phyloP scores from a whole-genome alignment of 2,888 invertebrate species.

The Mimachlamys varia region DNA sequence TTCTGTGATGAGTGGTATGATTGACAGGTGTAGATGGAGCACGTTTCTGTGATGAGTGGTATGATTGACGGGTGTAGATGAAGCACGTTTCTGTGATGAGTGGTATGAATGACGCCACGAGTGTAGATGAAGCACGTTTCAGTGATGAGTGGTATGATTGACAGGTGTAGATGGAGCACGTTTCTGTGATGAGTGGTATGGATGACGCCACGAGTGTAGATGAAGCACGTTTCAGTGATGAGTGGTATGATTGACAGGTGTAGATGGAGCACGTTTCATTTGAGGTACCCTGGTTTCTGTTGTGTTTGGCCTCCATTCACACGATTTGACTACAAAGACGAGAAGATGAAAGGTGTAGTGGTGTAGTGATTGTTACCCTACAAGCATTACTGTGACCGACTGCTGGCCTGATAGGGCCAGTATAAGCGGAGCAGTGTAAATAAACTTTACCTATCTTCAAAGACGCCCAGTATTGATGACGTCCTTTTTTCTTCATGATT shows the following conservation, averaged over 20 bases:
- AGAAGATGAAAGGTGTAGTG: neutral
- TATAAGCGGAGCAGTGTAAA: neutral
- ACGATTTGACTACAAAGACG: conserved; percentile 10
- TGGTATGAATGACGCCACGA: no score
- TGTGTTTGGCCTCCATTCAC: conserved; percentile 36
- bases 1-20: no score
- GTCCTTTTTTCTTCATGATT: conserved; percentile 25
- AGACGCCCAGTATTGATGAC: neutral
- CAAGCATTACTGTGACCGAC: neutral
- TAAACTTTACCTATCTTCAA: conserved; percentile 29
- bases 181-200: no score
- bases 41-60: no score
- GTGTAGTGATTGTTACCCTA: neutral
- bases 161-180: no score
- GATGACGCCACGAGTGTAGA: no score
- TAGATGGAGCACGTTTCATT: neutral
- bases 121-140: no score
- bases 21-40: no score
- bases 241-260: conserved; percentile 19
- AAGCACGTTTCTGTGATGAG: no score
- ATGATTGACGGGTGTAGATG: no score
- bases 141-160: no score
- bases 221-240: no score
- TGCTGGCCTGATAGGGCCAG: neutral
- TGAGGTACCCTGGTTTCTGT: conserved; percentile 1